These are phyloP conservation scores for Oxytorus armatus DNA, from an alignment of 2,888 invertebrate genomes.

Conservation along the genomic window DNA sequence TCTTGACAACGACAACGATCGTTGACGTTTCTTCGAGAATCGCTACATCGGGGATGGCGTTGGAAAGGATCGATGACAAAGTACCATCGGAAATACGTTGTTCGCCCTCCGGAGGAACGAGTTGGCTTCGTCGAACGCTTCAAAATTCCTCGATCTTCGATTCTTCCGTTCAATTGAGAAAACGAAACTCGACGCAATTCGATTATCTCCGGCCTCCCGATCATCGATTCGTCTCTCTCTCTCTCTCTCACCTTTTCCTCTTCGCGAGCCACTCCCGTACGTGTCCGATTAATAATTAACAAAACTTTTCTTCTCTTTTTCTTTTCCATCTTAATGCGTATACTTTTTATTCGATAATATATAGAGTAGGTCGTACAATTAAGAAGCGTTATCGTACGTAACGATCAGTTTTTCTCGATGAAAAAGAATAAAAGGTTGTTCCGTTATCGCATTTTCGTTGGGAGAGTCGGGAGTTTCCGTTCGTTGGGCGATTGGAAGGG, in stretches of 20 bases:
- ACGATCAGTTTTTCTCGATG: slow-evolving; percentile 36
- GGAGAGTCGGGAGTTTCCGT: no score
- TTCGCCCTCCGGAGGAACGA: slow-evolving; percentile 15
- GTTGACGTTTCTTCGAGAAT: slow-evolving; percentile 11
- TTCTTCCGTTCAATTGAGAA: slow-evolving; percentile 57
- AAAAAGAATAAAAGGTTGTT: no score
- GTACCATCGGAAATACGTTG: slow-evolving; percentile 2
- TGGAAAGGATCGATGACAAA: slow-evolving; percentile 23
- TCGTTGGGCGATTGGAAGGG: no score
- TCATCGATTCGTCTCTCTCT: background rate
- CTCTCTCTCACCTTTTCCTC: background rate
- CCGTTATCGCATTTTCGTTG: no score
- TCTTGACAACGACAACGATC: slow-evolving; percentile 14
- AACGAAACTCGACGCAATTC: slow-evolving; percentile 71
- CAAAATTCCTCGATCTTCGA: background rate
- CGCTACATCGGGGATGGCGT: background rate
- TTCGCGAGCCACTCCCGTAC: no score
- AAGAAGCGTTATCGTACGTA: slow-evolving; percentile 69
- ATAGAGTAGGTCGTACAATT: slow-evolving; percentile 68
- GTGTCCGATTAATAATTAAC: background rate
- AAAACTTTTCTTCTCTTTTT: background rate
- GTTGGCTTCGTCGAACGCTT: no score
- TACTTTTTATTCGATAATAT: slow-evolving; percentile 74
- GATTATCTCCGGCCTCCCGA: slow-evolving; percentile 26
- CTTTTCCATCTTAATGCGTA: no score